phyloP scores from a whole-genome alignment of 2,113 vertebrate species.

The Tursiops truncatus region DNA sequence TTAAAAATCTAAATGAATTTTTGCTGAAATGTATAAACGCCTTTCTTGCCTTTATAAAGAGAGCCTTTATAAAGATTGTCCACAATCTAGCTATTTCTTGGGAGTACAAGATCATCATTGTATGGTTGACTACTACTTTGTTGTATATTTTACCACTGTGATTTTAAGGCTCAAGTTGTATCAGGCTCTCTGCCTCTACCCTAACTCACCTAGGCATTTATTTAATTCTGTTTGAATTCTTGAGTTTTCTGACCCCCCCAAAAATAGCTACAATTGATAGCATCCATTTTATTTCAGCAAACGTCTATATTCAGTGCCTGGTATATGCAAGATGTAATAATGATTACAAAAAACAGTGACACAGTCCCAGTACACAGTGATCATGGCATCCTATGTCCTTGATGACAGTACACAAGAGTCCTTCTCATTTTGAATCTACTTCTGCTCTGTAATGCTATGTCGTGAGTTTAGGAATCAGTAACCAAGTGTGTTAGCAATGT shows the following conservation, averaged over 20 bases:
- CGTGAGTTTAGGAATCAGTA: not conserved
- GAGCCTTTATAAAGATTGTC: not conserved
- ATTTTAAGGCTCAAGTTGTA: not conserved
- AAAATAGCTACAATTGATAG: not conserved
- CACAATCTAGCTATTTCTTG: not conserved
- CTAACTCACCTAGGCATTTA: not conserved
- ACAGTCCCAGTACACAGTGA: not conserved
- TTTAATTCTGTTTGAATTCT: slow-evolving; percentile 30
- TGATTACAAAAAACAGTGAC: not conserved
- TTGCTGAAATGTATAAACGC: not conserved
- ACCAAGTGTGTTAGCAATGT: not conserved
- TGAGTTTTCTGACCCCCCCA: not conserved
- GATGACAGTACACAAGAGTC: not conserved
- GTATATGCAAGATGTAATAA: not conserved
- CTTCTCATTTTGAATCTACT: not conserved
- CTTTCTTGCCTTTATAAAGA: not conserved
- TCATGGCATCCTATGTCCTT: not conserved
- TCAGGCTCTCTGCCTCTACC: not conserved
- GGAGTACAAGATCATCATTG: not conserved
- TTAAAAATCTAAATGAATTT: not conserved
- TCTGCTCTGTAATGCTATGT: not conserved
- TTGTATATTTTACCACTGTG: not conserved
- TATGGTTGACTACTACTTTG: too few species aligned
- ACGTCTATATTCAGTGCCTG: not conserved
- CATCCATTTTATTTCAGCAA: not conserved